Conservation (phyloP, 2,888 invertebrate genomes). For the Drosophila affinis region DNA sequence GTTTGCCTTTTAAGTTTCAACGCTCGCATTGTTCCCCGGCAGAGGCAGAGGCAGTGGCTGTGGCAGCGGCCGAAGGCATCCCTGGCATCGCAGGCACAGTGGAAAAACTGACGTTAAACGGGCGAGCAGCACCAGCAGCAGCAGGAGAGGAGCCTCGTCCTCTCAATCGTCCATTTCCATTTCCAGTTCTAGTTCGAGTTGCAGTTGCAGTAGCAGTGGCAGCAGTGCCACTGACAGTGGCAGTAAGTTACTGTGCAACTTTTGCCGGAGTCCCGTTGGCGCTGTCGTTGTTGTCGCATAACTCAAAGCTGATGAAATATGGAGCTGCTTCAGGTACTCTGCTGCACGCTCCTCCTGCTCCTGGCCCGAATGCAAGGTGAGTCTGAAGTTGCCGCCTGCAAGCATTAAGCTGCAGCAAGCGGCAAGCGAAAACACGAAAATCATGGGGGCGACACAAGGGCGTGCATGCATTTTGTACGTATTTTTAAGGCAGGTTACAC, state of each 20-base stretch:
- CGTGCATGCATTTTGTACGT: too few relatives aligned
- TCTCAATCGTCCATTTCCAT: neutral
- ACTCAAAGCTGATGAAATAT: conserved; percentile 76
- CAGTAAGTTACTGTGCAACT: conserved; percentile 49
- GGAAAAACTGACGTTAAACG: conserved; percentile 40
- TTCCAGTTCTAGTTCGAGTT: neutral
- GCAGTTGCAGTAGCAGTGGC: neutral
- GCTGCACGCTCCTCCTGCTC: conserved; percentile 80
- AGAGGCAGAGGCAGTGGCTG: neutral
- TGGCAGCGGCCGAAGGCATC: neutral
- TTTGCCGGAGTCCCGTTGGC: conserved; percentile 26
- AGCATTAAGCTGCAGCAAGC: neutral
- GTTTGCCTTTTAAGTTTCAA: conserved; percentile 46
- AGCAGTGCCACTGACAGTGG: conserved; percentile 36
- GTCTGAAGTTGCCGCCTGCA: conserved; percentile 38
- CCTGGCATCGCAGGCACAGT: conserved; percentile 16
- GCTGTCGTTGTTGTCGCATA: conserved; percentile 27
- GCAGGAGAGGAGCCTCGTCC: neutral
- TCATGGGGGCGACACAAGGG: too few relatives aligned
- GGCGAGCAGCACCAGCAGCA: conserved; percentile 6
- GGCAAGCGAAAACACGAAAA: neutral
- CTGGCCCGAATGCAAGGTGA: conserved; percentile 82
- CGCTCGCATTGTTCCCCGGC: neutral
- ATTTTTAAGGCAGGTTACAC: too few relatives aligned
- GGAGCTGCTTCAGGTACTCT: conserved; percentile 81